phyloP scores from a whole-genome alignment of 1,140 invertebrate genomes.

The Sarcophaga peregrina region DNA sequence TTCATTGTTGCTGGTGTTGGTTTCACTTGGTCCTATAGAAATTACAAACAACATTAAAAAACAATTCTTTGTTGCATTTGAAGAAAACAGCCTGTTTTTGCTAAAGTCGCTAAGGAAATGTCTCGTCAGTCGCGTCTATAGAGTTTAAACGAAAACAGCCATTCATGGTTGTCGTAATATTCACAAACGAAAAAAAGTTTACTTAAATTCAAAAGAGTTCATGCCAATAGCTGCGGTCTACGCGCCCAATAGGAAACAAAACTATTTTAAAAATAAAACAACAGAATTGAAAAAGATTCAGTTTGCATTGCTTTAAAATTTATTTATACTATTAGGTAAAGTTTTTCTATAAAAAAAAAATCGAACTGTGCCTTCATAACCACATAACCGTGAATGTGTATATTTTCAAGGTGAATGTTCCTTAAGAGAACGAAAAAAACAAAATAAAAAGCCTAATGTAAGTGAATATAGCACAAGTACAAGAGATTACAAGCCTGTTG shows the following conservation, averaged over 20 bases:
- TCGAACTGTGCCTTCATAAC: slow-evolving; percentile 8
- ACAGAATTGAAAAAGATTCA: background rate
- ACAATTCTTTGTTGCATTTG: background rate
- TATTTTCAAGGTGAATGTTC: slow-evolving; percentile 35
- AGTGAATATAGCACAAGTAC: background rate
- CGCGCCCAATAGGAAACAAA: background rate
- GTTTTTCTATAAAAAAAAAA: background rate
- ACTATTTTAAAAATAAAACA: background rate
- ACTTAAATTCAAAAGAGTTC: background rate
- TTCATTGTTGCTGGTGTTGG: slow-evolving; percentile 19
- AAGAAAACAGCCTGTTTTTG: slow-evolving; percentile 27
- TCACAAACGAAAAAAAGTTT: background rate
- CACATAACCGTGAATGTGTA: slow-evolving; percentile 20
- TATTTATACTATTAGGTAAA: background rate
- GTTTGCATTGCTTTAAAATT: slow-evolving; percentile 10
- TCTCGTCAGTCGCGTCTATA: slow-evolving; percentile 64
- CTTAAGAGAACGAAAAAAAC: background rate
- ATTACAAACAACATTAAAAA: slow-evolving; percentile 20
- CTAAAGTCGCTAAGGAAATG: slow-evolving; percentile 43
- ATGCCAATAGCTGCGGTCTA: background rate
- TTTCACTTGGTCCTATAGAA: slow-evolving; percentile 31
- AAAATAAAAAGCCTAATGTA: background rate
- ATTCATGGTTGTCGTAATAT: slow-evolving; percentile 29
- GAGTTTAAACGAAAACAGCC: slow-evolving; percentile 63
- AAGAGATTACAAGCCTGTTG: slow-evolving; percentile 29